Evolutionary conservation across 2,797 vertebrate species (phyloP).

Genomic region (Pipistrellus kuhlii): DNA sequence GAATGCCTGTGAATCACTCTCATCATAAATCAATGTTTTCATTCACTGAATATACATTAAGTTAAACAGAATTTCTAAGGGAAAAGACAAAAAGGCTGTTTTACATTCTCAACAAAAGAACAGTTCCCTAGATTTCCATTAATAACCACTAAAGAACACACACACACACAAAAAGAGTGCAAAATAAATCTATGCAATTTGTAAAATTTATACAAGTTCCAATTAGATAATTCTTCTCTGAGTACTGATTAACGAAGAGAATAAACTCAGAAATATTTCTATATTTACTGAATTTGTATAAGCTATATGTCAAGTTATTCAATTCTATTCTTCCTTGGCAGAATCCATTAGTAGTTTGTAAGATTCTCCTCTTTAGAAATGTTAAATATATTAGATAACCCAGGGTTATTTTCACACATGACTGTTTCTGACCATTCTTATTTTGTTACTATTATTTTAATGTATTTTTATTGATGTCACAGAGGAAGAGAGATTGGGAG

Average conservation of each 20-base stretch:
- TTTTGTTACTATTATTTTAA: background rate
- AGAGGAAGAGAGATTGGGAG: too few species aligned
- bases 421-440: slow-evolving; percentile 49
- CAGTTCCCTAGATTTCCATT: background rate
- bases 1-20: background rate
- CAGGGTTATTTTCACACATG: slow-evolving; percentile 64
- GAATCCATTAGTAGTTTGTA: slow-evolving; percentile 18
- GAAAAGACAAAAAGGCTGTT: background rate
- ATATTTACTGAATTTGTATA: background rate
- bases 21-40: background rate
- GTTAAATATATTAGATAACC: slow-evolving; percentile 5
- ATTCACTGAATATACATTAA: background rate
- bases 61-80: background rate
- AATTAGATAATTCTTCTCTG: background rate
- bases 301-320: background rate
- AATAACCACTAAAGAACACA: background rate
- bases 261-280: slow-evolving; percentile 15
- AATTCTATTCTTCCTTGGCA: background rate
- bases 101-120: background rate
- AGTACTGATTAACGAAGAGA: background rate
- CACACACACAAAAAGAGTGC: background rate
- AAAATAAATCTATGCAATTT: background rate
- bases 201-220: background rate
- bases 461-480: too few species aligned
- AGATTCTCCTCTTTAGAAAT: background rate